phyloP scores from a whole-genome alignment of 1,140 invertebrate species.

The Eumaeus atala region DNA sequence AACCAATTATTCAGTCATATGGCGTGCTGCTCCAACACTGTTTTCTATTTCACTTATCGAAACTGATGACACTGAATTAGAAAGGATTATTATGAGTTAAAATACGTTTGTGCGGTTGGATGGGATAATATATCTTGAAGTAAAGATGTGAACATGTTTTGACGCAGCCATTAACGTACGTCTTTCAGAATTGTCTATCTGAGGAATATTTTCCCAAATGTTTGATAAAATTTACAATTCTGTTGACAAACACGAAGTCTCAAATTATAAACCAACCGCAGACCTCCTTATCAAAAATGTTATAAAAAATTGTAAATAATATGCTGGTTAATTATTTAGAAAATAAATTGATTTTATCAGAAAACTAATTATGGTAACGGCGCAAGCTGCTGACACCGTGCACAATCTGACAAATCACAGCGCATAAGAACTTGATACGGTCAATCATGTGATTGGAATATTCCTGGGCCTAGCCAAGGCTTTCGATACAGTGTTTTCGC shows the following conservation, averaged over 20 bases:
- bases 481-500: no score
- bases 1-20: no score
- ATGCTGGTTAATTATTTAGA: no score
- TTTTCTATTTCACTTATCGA: conserved; percentile 4
- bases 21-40: not conserved
- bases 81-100: conserved; percentile 11
- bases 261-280: conserved; percentile 22
- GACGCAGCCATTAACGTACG: conserved; percentile 8
- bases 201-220: conserved; percentile 8
- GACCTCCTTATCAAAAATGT: not conserved
- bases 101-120: conserved; percentile 13
- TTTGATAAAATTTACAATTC: conserved; percentile 19
- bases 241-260: conserved; percentile 14
- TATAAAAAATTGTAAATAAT: no score
- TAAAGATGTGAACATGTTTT: conserved; percentile 7
- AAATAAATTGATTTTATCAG: no score
- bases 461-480: no score
- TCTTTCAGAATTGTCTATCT: conserved; percentile 13
- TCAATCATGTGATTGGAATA: no score
- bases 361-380: no score
- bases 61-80: conserved; percentile 12
- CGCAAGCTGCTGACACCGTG: no score
- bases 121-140: conserved; percentile 17
- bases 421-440: no score
- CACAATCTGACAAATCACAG: no score